Base-by-base conservation (phyloP, 2,113 vertebrate species). In the Tamias sibiricus region DNA sequence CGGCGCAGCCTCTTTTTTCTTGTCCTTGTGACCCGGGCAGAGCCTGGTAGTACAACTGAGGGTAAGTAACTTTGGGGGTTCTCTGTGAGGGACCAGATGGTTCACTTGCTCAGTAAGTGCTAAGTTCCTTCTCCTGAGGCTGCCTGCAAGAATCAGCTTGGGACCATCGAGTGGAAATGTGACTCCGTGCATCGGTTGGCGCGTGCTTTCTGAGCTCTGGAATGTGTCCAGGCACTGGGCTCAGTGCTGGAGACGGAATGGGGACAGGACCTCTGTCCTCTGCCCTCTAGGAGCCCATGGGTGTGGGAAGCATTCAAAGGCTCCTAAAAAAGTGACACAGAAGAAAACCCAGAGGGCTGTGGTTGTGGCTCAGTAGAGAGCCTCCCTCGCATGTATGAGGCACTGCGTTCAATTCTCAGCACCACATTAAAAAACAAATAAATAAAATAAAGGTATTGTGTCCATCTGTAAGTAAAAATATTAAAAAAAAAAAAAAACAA, bases 31-130 rank as follows among this genome's bases (percentile, higher is more conserved):
- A 10, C 19, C 28, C 28, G 49, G 49, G 14, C 13, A 52, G 44
- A 44, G 13, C 57, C n/a, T 62, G 74, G 62, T 52, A 2, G 13
- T 1, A 40, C 16, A 7, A 3, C 1, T 3, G 1, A 12, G 9
- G 62, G 6, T 28, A 28, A 40, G 17, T 32, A 1, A 10, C 62
- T 44, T 90, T 71, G 40, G 28, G 37, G n/a, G 3, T 17, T 66
- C 57, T 75, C 40, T n/a, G 4, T 3, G 6, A 68, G 22, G 47
- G 87, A 32, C 35, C 47, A 5, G 49, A 30, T 4, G 32, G 32
- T n/a, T 22, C 19, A 37, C 16, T 54, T 10, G 4, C 35, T 92
- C 62, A 52, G 4, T 82, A 42, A 44, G 52, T 47, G 57, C 2
- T 28, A 44, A 20, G 28, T 19, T 59, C 57, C 11, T 49, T 49